Base-by-base conservation (phyloP, 2,888 invertebrate species). In the Latrodectus elegans region DNA sequence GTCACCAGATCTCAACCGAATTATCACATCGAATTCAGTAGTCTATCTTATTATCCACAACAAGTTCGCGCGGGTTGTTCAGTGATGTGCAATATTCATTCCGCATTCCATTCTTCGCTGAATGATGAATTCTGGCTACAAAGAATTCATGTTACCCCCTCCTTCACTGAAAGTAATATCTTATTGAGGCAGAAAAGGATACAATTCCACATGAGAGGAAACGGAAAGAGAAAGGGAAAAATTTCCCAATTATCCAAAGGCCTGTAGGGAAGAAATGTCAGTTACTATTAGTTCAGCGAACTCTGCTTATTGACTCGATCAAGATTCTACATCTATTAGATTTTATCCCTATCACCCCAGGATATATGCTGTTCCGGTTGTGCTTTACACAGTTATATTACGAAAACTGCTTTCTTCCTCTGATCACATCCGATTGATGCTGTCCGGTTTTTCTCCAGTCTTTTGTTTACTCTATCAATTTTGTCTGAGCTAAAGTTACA, bases 231-330 rank as follows among this genome's bases (percentile, higher is more conserved):
- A 60, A n/a, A 60, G n/a, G n/a, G n/a, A n/a, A n/a, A 60, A 81
- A 81, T 65, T 74, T 73, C 73, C 67, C 74, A 81, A 81, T 81
- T 81, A 74, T 67, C 74, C 64, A 17, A 4, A 17, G 52, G 14
- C 73, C 73, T 74, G 26, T 15, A 52, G 73, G 72, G 73, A n/a
- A 74, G 81, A 68, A 73, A 81, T 65, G 81, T 81, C 81, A 71
- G 72, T 72, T 55, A 60, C 64, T 72, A 72, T 80, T 80, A 81
- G 64, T 74, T 65, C 64, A 17, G 52, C 15, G 67, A 53, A 49
- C 70, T 82, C 75, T 75, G 68, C 75, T 82, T 82, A 82, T 82
- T 82, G 82, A 82, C 82, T 82, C 82, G 75, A 82, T 82, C 82
- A 82, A 55, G 82, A 82, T 75, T 82, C 82, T 75, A 51, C 68